Evolutionary conservation across 2,888 invertebrate genomes (phyloP).

Genomic region (Platycheirus albimanus): DNA sequence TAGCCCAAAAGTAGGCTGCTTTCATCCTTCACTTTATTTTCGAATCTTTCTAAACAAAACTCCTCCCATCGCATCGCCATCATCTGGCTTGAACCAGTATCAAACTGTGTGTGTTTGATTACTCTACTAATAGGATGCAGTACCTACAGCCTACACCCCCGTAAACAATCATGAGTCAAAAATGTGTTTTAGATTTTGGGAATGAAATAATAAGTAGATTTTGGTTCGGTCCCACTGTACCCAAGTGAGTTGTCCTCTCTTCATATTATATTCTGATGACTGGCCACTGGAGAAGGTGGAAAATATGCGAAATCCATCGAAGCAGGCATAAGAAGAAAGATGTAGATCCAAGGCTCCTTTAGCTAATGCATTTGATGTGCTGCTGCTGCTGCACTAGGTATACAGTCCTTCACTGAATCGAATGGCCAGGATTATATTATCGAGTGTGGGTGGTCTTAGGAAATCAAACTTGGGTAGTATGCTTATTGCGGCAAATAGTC

Average conservation of each 20-base stretch:
- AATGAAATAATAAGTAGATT: constrained; percentile 3
- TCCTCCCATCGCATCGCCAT: too few species aligned
- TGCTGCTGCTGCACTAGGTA: constrained; percentile 26
- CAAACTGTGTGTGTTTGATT: too few species aligned
- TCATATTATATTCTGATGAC: constrained; percentile 25
- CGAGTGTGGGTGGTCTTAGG: constrained; percentile 73
- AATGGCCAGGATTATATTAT: constrained; percentile 67
- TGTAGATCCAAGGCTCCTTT: constrained; percentile 61
- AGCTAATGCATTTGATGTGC: constrained; percentile 70
- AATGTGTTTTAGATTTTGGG: too few species aligned
- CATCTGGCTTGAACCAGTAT: too few species aligned
- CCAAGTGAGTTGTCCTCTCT: constrained; percentile 2
- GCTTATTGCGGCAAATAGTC: constrained; percentile 69
- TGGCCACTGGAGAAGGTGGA: constrained; percentile 51
- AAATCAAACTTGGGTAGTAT: constrained; percentile 69
- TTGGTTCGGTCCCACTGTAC: constrained; percentile 48
- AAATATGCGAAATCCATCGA: constrained; percentile 52
- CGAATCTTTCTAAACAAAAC: background rate
- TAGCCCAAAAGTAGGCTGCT: background rate
- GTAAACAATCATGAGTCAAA: too few species aligned
- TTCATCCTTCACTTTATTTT: background rate
- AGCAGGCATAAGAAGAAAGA: constrained; percentile 67
- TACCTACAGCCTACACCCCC: too few species aligned
- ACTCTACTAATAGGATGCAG: too few species aligned
- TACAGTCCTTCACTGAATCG: constrained; percentile 55